phyloP scores from a whole-genome alignment of 2,113 vertebrate genomes.

The Amphilophus citrinellus region DNA sequence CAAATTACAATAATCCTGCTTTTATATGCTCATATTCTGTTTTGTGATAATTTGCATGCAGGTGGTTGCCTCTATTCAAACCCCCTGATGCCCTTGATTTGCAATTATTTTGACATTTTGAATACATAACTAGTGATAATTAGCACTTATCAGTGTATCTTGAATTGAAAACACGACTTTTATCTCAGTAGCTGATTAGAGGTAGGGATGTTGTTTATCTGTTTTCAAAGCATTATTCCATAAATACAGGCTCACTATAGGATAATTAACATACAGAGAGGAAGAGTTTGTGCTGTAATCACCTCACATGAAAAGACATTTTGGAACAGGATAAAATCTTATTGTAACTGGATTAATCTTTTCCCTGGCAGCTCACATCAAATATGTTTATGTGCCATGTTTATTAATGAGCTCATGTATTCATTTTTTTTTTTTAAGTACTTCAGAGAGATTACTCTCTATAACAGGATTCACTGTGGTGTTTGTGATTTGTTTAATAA shows the following conservation, averaged over 20 bases:
- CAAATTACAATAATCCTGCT: neutral
- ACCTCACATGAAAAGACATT: neutral
- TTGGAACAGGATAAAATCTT: slow-evolving; percentile 15
- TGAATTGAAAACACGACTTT: slow-evolving; percentile 11
- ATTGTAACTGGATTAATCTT: neutral
- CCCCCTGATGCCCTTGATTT: neutral
- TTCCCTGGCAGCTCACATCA: neutral
- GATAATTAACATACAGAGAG: neutral
- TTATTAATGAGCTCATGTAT: neutral
- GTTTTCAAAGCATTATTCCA: neutral
- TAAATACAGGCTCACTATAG: neutral
- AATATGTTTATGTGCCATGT: neutral
- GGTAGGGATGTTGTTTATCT: neutral
- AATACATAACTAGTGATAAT: slow-evolving; percentile 20
- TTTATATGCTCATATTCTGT: neutral
- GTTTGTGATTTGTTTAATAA: neutral
- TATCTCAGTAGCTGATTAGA: slow-evolving; percentile 16
- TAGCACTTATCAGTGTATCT: slow-evolving; percentile 8
- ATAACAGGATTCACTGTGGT: neutral
- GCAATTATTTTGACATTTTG: slow-evolving; percentile 18
- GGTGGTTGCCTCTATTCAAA: neutral
- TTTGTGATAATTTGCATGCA: neutral
- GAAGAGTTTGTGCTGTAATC: neutral
- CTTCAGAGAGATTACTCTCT: neutral
- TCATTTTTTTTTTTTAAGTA: neutral